These are phyloP conservation scores for Cyprinodon variegatus DNA, from an alignment of 2,113 vertebrate species.

Conservation along the genomic window DNA sequence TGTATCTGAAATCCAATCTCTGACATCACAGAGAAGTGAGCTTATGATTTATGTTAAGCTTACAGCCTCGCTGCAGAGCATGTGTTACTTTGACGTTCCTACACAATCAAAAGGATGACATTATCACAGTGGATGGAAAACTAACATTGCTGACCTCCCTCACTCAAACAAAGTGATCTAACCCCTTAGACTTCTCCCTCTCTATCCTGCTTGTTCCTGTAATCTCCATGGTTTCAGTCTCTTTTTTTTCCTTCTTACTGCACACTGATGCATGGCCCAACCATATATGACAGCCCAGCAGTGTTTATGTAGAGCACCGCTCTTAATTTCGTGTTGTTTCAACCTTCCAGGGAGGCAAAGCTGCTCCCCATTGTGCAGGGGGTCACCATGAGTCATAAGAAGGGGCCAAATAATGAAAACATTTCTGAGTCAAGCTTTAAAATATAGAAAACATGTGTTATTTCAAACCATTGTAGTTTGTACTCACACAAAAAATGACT, in stretches of 20 bases:
- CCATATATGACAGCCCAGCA: slow-evolving; percentile 30
- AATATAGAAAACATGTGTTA: slow-evolving; percentile 24
- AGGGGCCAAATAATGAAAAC: slow-evolving; percentile 58
- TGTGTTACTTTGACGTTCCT: slow-evolving; percentile 30
- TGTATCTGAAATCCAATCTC: slow-evolving; percentile 47
- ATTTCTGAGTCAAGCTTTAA: slow-evolving; percentile 6
- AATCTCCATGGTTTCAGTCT: slow-evolving; percentile 30
- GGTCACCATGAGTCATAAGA: slow-evolving; percentile 71
- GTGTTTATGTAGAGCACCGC: slow-evolving; percentile 59
- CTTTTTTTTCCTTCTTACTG: slow-evolving; percentile 2
- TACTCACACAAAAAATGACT: neutral
- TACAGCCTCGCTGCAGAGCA: slow-evolving; percentile 31
- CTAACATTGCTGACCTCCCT: slow-evolving; percentile 8
- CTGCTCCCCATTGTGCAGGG: slow-evolving; percentile 28
- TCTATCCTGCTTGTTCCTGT: slow-evolving; percentile 37
- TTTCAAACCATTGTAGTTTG: slow-evolving; percentile 10
- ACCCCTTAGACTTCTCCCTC: slow-evolving; percentile 24
- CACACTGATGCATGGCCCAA: slow-evolving; percentile 59
- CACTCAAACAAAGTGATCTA: slow-evolving; percentile 1
- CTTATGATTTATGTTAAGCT: slow-evolving; percentile 51
- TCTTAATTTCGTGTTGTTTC: slow-evolving; percentile 68
- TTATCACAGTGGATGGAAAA: slow-evolving; percentile 19
- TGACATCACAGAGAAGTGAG: slow-evolving; percentile 51
- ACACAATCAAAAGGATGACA: slow-evolving; percentile 26
- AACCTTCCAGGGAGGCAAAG: slow-evolving; percentile 55